Conservation (phyloP, 1,140 invertebrate genomes). For the Pomacea maculata region DNA sequence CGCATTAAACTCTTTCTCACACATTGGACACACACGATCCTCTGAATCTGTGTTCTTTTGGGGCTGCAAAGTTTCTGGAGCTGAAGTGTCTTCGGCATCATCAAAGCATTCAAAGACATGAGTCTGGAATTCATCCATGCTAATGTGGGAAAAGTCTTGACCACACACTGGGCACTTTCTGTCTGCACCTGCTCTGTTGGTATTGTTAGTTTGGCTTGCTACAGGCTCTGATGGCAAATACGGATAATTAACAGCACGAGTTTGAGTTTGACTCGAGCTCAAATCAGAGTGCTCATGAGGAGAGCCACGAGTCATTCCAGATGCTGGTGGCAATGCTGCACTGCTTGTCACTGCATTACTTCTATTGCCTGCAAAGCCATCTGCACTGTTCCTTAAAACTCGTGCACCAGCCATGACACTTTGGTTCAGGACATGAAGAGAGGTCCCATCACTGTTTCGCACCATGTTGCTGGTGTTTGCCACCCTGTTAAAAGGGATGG, state of each 20-base stretch:
- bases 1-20: constrained; percentile 37
- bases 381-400: not conserved
- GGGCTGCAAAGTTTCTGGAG: constrained; percentile 34
- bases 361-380: not conserved
- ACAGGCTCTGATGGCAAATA: not conserved
- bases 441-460: not conserved
- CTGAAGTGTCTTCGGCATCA: constrained; percentile 25
- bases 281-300: constrained; percentile 4
- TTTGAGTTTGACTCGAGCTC: not conserved
- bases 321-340: too few relatives aligned
- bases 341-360: not conserved
- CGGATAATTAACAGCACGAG: not conserved
- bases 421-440: constrained; percentile 17
- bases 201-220: not conserved
- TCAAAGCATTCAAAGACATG: constrained; percentile 57
- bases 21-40: constrained; percentile 49
- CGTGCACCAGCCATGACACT: constrained; percentile 10
- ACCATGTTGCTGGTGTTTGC: not conserved
- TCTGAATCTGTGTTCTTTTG: not conserved
- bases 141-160: constrained; percentile 38
- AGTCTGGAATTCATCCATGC: constrained; percentile 52
- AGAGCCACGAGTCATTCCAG: not conserved
- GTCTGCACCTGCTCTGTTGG: not conserved
- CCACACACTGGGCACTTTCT: constrained; percentile 50
- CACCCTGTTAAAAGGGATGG: not conserved